Conservation (phyloP, 2,888 invertebrate species). For the Drosophila borborema region DNA sequence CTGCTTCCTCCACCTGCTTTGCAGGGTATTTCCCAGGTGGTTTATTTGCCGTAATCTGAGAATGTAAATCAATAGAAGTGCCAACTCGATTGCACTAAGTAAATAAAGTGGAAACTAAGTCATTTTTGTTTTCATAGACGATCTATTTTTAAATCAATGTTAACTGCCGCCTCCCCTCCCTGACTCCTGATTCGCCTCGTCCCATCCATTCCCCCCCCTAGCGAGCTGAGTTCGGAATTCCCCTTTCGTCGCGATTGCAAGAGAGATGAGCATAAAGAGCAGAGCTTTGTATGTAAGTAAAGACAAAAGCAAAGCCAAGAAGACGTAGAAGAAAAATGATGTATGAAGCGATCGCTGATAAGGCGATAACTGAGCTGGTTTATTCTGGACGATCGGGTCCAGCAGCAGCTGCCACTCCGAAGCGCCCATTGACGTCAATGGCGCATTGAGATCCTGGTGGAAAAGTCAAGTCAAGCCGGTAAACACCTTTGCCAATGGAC, state of each 20-base stretch:
- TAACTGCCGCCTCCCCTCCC: background rate
- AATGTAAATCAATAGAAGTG: background rate
- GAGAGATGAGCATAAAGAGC: conserved; percentile 33
- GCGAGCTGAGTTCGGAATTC: background rate
- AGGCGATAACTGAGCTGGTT: conserved; percentile 33
- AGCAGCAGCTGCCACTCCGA: conserved; percentile 8
- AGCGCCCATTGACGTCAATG: conserved; percentile 68
- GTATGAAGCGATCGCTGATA: conserved; percentile 46
- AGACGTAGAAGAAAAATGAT: conserved; percentile 6
- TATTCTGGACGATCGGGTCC: conserved; percentile 29
- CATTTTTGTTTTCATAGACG: background rate
- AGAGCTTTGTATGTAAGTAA: conserved; percentile 13
- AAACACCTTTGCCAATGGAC: conserved; percentile 72
- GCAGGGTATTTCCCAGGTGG: conserved; percentile 10
- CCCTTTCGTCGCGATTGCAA: conserved; percentile 1
- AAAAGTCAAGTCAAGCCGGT: conserved; percentile 70
- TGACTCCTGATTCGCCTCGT: background rate
- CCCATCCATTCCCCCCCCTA: background rate
- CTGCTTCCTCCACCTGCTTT: background rate
- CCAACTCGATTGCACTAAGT: conserved; percentile 1
- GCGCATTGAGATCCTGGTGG: conserved; percentile 65
- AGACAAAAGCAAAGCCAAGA: conserved; percentile 13
- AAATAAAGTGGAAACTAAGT: conserved; percentile 1
- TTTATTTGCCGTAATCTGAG: background rate
- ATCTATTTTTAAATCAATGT: conserved; percentile 10